phyloP scores from a whole-genome alignment of 2,797 vertebrate species.

The Galago senegalensis region DNA sequence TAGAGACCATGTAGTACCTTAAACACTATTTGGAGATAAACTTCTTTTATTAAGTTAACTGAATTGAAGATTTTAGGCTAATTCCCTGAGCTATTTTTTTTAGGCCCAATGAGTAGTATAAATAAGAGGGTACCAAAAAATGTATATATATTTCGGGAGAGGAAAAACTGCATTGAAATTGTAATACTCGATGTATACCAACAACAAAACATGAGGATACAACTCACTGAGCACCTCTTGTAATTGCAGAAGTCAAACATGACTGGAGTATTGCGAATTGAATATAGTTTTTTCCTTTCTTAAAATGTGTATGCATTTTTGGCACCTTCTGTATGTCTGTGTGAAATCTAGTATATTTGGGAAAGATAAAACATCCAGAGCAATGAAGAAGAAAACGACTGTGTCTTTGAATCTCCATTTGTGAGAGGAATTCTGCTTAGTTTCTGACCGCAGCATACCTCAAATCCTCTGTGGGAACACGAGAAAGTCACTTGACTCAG shows the following conservation, averaged over 20 bases:
- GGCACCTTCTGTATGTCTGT: neutral
- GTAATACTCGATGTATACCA: no score
- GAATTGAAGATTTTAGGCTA: neutral
- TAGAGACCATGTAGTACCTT: neutral
- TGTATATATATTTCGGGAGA: no score
- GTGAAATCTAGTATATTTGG: neutral
- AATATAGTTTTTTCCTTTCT: no score
- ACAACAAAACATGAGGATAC: no score
- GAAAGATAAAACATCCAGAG: neutral
- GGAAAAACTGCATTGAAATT: no score
- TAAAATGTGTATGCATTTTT: no score
- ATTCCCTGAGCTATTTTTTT: neutral
- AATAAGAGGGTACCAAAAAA: no score
- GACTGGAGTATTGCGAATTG: no score
- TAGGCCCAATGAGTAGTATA: neutral
- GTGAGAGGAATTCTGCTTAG: neutral
- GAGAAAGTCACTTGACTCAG: neutral
- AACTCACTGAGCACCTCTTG: no score
- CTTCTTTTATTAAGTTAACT: neutral
- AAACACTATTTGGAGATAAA: neutral
- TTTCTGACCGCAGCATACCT: neutral
- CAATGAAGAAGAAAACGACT: neutral
- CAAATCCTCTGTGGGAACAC: neutral
- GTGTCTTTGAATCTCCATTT: neutral
- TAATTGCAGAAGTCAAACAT: no score